Conservation (phyloP, 2,888 invertebrate species). For the Stenichneumon culpator region DNA sequence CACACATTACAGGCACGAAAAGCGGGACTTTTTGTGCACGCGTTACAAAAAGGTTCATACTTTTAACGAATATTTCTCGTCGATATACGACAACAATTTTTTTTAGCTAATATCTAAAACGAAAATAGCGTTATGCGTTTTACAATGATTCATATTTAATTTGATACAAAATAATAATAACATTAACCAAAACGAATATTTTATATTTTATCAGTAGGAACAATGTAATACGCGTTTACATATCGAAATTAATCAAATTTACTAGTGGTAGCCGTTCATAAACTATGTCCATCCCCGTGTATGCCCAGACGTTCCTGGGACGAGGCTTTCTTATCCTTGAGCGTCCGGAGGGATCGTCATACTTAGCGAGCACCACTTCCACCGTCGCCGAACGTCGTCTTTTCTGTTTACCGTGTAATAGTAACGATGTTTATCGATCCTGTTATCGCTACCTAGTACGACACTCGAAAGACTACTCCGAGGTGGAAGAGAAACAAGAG, state of each 20-base stretch:
- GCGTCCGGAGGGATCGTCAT: slow-evolving; percentile 65
- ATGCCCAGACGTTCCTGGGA: neutral
- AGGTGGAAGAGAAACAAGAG: neutral
- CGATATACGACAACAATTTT: too few relatives aligned
- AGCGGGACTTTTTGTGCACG: too few relatives aligned
- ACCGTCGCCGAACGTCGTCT: slow-evolving; percentile 44
- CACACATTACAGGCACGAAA: too few relatives aligned
- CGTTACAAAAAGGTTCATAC: too few relatives aligned
- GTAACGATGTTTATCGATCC: slow-evolving; percentile 83
- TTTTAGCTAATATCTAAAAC: neutral
- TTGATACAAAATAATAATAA: neutral
- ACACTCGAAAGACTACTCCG: slow-evolving; percentile 45
- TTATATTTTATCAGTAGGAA: neutral
- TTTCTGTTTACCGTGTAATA: slow-evolving; percentile 78
- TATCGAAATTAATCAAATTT: neutral
- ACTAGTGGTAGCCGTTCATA: slow-evolving; percentile 5
- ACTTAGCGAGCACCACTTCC: slow-evolving; percentile 75
- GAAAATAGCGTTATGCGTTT: slow-evolving; percentile 38
- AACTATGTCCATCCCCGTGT: neutral
- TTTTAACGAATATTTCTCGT: too few relatives aligned
- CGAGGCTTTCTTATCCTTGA: slow-evolving; percentile 75
- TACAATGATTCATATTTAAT: slow-evolving; percentile 15
- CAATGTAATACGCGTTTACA: neutral
- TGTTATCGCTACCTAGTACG: slow-evolving; percentile 78
- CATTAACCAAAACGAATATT: neutral